These are phyloP conservation scores for Rhinolophus ferrumequinum DNA, from an alignment of 2,113 vertebrate species.

Conservation along the genomic window DNA sequence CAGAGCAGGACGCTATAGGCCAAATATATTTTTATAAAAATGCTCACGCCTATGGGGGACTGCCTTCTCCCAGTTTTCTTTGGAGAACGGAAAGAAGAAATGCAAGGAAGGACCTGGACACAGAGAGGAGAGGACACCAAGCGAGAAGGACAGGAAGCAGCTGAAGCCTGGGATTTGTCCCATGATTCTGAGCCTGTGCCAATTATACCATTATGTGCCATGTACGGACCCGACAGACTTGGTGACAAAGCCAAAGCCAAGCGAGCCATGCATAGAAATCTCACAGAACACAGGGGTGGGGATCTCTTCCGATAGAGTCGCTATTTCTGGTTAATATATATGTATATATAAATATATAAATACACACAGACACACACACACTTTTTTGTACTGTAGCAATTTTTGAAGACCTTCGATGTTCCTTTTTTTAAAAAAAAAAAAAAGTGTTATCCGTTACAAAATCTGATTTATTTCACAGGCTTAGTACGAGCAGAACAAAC, in stretches of 20 bases:
- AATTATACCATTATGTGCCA: constrained; percentile 99
- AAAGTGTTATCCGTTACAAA: constrained; percentile 78
- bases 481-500: constrained; percentile 79
- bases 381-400: constrained; percentile 88
- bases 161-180: constrained; percentile 85
- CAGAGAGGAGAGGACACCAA: constrained; percentile 44
- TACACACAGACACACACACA: constrained; percentile 79
- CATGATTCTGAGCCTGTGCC: constrained; percentile 97
- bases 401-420: constrained; percentile 88
- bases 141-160: constrained; percentile 18
- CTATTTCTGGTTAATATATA: constrained; percentile 83
- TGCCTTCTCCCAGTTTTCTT: constrained; percentile 80
- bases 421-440: constrained; percentile 85
- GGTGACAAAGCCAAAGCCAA: constrained; percentile 62
- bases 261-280: constrained; percentile 51
- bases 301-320: constrained; percentile 82
- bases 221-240: constrained; percentile 88
- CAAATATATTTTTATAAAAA: constrained; percentile 99
- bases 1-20: constrained; percentile 91
- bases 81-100: constrained; percentile 68
- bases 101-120: background rate
- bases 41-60: constrained; percentile 86
- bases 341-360: constrained; percentile 83
- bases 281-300: constrained; percentile 76
- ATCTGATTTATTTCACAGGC: constrained; percentile 83